phyloP scores from a whole-genome alignment of 1,140 invertebrate species.

The Copidosoma floridanum region DNA sequence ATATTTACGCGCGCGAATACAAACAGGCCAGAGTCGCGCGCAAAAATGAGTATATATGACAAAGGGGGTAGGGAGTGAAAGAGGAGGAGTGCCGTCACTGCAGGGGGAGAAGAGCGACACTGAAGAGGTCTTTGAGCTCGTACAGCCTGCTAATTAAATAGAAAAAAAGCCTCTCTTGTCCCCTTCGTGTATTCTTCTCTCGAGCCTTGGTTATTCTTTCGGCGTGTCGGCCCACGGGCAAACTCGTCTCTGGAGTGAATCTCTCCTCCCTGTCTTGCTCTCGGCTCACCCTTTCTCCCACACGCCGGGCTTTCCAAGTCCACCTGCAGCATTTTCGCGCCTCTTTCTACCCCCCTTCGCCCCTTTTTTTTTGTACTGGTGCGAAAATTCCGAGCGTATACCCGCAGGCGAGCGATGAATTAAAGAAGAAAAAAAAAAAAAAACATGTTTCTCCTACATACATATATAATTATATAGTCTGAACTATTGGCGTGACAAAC shows the following conservation, averaged over 20 bases:
- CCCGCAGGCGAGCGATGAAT: too few relatives aligned
- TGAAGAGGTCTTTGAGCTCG: constrained; percentile 42
- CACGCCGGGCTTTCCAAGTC: not conserved
- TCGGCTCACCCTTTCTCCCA: too few relatives aligned
- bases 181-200: not conserved
- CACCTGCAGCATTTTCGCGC: not conserved
- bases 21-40: too few relatives aligned
- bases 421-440: too few relatives aligned
- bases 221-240: constrained; percentile 42
- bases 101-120: not conserved
- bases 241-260: constrained; percentile 27
- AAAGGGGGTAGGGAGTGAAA: too few relatives aligned
- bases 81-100: not conserved
- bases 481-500: too few relatives aligned
- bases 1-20: too few relatives aligned
- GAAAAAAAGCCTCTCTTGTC: constrained; percentile 38
- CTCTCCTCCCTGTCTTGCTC: constrained; percentile 9
- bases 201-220: constrained; percentile 39
- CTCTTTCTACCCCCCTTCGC: not conserved
- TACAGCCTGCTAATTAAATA: constrained; percentile 52
- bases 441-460: too few relatives aligned
- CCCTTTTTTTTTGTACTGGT: too few relatives aligned
- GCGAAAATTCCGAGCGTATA: too few relatives aligned
- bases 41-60: too few relatives aligned
- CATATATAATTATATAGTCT: too few relatives aligned